Conservation (phyloP, 2,113 vertebrate genomes). For the Morone chrysops region DNA sequence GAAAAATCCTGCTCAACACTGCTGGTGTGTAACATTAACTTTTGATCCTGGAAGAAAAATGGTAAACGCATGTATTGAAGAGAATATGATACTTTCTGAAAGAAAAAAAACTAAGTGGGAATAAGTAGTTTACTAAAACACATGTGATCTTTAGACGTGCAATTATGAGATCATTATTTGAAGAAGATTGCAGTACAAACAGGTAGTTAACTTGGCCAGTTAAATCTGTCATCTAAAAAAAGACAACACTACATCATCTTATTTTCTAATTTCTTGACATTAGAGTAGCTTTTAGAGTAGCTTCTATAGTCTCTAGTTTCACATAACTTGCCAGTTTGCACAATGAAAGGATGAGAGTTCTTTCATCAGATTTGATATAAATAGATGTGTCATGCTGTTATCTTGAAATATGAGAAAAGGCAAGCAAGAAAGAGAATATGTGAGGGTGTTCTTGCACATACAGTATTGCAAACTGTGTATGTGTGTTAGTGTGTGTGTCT, state of each 20-base stretch:
- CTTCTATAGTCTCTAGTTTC: slow-evolving; percentile 17
- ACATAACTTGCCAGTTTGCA: slow-evolving; percentile 39
- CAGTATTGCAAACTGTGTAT: slow-evolving; percentile 27
- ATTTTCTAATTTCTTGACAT: slow-evolving; percentile 11
- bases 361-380: slow-evolving; percentile 19
- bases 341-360: slow-evolving; percentile 5
- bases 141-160: neutral
- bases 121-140: neutral
- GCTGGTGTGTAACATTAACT: neutral
- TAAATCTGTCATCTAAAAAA: neutral
- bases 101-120: neutral
- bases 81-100: neutral
- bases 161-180: neutral
- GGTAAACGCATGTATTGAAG: neutral
- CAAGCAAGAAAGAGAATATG: slow-evolving; percentile 18
- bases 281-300: slow-evolving; percentile 1
- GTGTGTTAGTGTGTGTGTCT: neutral
- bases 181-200: neutral
- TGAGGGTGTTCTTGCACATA: slow-evolving; percentile 19
- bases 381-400: slow-evolving; percentile 38
- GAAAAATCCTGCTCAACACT: neutral
- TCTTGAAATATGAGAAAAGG: slow-evolving; percentile 41
- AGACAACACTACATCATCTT: neutral
- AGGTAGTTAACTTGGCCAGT: slow-evolving; percentile 2
- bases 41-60: neutral